phyloP scores from a whole-genome alignment of 2,797 vertebrate genomes.

The Myotis daubentonii region DNA sequence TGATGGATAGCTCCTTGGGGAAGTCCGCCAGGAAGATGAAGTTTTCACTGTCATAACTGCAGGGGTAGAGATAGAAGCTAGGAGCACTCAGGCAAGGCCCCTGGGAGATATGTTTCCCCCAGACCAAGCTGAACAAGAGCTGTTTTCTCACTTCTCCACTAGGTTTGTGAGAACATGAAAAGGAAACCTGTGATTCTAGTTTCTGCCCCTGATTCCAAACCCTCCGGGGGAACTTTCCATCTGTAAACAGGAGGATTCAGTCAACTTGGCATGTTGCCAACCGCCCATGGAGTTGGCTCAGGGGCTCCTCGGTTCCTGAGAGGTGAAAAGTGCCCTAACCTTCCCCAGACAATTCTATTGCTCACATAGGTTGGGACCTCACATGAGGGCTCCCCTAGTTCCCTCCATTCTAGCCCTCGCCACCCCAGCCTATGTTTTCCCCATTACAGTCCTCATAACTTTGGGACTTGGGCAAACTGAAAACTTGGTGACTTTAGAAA shows the following conservation, averaged over 20 bases:
- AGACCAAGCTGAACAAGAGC: neutral
- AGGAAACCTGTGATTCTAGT: neutral
- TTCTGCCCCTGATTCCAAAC: neutral
- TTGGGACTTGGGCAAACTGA: neutral
- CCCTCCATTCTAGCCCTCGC: neutral
- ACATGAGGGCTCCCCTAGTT: neutral
- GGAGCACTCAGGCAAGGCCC: neutral
- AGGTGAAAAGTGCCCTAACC: neutral
- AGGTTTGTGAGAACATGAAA: neutral
- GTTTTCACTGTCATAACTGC: constrained; percentile 67
- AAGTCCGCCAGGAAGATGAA: constrained; percentile 79
- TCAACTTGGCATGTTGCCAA: neutral
- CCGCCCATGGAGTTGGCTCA: neutral
- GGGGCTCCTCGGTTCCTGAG: neutral
- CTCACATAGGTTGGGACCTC: neutral
- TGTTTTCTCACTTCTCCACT: neutral
- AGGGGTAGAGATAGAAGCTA: neutral
- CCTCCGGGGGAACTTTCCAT: neutral
- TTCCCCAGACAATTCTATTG: neutral
- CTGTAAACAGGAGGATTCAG: rapidly evolving
- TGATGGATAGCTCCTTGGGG: constrained; percentile 68
- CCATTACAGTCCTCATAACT: neutral
- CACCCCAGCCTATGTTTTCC: neutral
- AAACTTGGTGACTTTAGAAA: neutral
- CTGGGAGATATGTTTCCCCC: rapidly evolving